Conservation (phyloP, 2,113 vertebrate genomes). For the Anarhynchus alexandrinus region DNA sequence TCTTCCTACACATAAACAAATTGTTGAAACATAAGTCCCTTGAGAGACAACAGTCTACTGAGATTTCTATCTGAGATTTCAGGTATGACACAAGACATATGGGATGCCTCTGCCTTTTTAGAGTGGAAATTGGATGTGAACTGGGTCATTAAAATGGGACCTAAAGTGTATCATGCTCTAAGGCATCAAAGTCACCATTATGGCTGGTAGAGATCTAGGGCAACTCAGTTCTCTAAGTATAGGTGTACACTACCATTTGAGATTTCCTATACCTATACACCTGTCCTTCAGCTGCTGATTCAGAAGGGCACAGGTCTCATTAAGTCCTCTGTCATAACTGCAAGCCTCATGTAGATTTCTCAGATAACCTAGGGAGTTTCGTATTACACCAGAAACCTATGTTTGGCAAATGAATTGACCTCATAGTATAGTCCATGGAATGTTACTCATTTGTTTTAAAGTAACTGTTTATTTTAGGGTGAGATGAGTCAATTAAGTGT, state of each 20-base stretch:
- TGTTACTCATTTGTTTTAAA: not conserved
- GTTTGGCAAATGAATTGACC: not conserved
- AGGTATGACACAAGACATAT: not conserved
- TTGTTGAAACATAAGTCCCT: not conserved
- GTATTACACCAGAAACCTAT: not conserved
- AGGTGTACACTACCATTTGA: not conserved
- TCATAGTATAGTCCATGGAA: not conserved
- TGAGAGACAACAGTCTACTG: not conserved
- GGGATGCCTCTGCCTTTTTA: not conserved
- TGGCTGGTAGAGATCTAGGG: not conserved
- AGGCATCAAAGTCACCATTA: not conserved
- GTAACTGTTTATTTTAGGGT: not conserved
- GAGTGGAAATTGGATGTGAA: not conserved
- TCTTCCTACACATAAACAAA: not conserved
- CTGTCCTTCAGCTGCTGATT: not conserved
- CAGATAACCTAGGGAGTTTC: not conserved
- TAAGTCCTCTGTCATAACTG: not conserved
- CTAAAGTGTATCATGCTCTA: not conserved
- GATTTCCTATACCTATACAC: not conserved
- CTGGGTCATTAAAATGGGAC: not conserved
- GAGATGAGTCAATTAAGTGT: not conserved
- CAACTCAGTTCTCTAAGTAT: not conserved
- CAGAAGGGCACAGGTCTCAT: not conserved
- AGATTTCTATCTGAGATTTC: not conserved
- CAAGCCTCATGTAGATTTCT: not conserved